These are phyloP conservation scores for Eudasyphora cyanicolor DNA, from an alignment of 2,888 invertebrate species.

Conservation along the genomic window DNA sequence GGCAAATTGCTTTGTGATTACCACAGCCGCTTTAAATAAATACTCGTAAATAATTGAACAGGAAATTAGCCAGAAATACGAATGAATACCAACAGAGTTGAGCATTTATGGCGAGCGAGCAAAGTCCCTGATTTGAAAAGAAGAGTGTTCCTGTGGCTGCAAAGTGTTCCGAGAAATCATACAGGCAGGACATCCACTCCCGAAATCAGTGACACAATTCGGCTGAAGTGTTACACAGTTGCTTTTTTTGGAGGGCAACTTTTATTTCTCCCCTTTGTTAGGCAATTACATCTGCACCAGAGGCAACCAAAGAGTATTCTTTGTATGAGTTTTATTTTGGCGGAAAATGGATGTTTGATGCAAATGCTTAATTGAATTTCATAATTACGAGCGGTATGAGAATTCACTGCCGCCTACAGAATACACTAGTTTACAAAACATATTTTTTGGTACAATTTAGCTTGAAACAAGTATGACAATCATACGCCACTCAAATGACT, in stretches of 20 bases:
- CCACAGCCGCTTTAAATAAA: background rate
- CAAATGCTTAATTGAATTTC: slow-evolving; percentile 18
- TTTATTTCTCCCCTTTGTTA: no score
- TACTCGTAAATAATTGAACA: background rate
- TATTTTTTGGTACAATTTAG: no score
- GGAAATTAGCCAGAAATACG: background rate
- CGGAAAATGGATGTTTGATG: background rate
- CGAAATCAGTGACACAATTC: background rate
- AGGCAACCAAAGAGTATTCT: background rate
- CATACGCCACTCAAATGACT: no score
- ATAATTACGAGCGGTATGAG: slow-evolving; percentile 20
- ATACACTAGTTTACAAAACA: no score
- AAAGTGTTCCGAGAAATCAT: background rate
- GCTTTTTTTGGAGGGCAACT: no score
- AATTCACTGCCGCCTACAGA: no score
- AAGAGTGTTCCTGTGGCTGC: background rate
- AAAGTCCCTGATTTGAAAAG: background rate
- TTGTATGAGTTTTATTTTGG: background rate
- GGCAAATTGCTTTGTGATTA: background rate
- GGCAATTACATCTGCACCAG: background rate
- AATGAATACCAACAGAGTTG: background rate
- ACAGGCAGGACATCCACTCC: background rate
- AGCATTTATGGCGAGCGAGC: background rate
- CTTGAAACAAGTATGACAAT: no score
- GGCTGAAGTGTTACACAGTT: no score